phyloP scores from a whole-genome alignment of 2,888 invertebrate species.

The Pandemis cinnamomeana region DNA sequence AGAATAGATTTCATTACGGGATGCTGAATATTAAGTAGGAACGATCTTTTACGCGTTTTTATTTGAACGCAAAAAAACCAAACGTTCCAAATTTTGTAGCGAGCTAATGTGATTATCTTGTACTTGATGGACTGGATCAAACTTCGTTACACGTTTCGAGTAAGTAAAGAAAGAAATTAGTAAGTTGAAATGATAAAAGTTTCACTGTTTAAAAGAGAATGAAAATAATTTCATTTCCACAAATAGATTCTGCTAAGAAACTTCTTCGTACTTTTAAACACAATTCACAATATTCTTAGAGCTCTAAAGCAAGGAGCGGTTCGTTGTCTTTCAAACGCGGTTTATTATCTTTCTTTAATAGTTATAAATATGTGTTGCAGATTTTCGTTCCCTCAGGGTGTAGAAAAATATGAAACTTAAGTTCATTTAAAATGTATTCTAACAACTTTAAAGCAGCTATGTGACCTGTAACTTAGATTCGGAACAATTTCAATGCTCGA shows the following conservation, averaged over 20 bases:
- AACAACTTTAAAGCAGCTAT: background rate
- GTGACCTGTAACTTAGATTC: too few relatives aligned
- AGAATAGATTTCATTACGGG: slow-evolving; percentile 16
- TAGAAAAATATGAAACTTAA: background rate
- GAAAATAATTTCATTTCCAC: slow-evolving; percentile 3
- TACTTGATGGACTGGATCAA: slow-evolving; percentile 8
- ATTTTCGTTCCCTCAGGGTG: background rate
- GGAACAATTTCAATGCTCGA: too few relatives aligned
- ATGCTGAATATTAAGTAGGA: background rate
- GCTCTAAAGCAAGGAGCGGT: background rate
- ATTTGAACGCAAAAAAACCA: background rate
- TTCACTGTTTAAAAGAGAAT: slow-evolving; percentile 10
- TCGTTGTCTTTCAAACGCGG: background rate
- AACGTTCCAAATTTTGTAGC: background rate
- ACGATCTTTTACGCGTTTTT: slow-evolving; percentile 5
- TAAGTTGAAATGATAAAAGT: slow-evolving; percentile 23
- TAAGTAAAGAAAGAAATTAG: slow-evolving; percentile 11
- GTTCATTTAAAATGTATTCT: too few relatives aligned
- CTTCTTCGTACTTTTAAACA: slow-evolving; percentile 10
- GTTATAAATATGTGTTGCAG: background rate
- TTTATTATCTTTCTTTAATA: background rate
- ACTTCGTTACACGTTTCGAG: slow-evolving; percentile 12
- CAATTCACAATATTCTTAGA: background rate
- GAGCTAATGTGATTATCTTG: slow-evolving; percentile 6
- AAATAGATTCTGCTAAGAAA: slow-evolving; percentile 6